phyloP scores from a whole-genome alignment of 2,113 vertebrate species.

The Pelusios castaneus region DNA sequence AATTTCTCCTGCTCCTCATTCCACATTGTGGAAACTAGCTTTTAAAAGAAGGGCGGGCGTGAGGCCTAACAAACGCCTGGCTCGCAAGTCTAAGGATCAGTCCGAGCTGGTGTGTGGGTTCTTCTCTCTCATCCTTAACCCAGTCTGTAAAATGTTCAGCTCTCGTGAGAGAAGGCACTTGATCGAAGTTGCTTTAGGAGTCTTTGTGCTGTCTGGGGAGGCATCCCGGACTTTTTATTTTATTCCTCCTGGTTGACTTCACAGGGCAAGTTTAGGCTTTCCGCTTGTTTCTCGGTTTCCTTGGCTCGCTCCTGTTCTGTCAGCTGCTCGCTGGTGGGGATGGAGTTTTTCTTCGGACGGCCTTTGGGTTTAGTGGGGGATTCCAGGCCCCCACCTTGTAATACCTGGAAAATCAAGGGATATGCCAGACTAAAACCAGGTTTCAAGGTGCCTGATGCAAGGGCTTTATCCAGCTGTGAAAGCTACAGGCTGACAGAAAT shows the following conservation, averaged over 20 bases:
- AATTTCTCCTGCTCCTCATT: neutral
- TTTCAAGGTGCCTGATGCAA: neutral
- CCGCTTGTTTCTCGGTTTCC: constrained; percentile 82
- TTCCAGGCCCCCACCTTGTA: constrained; percentile 96
- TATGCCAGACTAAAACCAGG: neutral
- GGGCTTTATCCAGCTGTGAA: neutral
- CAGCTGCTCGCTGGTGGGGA: constrained; percentile 96
- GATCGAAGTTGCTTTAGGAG: neutral
- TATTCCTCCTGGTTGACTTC: constrained; percentile 87
- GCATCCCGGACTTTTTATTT: neutral
- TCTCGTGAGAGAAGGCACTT: neutral
- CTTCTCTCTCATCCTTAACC: neutral
- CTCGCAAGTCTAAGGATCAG: neutral
- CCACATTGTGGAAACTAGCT: neutral
- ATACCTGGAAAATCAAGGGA: constrained; percentile 78
- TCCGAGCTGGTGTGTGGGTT: neutral
- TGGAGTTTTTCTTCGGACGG: constrained; percentile 98
- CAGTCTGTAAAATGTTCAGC: neutral
- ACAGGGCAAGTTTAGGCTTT: constrained; percentile 77
- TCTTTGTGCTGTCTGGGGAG: neutral
- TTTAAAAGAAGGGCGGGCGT: neutral
- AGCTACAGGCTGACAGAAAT: neutral
- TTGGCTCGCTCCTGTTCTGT: constrained; percentile 89
- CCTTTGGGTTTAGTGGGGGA: constrained; percentile 98
- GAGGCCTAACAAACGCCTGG: neutral